Conservation (phyloP, 2,888 invertebrate genomes). For the Sinodicranocentrus sp. region DNA sequence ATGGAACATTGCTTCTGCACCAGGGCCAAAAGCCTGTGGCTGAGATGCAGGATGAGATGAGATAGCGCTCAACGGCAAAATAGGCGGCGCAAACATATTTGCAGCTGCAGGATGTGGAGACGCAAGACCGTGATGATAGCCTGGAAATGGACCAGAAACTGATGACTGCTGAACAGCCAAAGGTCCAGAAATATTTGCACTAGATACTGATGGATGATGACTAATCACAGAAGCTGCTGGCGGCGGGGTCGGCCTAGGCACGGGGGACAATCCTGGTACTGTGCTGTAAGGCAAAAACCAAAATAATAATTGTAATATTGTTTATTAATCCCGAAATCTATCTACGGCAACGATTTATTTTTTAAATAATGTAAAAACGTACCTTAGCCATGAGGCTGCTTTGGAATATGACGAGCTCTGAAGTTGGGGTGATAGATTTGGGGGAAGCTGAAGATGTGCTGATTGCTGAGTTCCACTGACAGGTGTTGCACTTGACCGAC, state of each 20-base stretch:
- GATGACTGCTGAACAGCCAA: slow-evolving; percentile 63
- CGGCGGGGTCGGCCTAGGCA: slow-evolving; percentile 82
- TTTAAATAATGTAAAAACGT: slow-evolving; percentile 2
- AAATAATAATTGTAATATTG: slow-evolving; percentile 9
- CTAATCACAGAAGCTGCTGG: slow-evolving; percentile 75
- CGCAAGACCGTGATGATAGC: slow-evolving; percentile 51
- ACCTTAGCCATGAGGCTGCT: slow-evolving; percentile 76
- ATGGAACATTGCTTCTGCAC: slow-evolving; percentile 72
- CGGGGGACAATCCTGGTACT: slow-evolving; percentile 78
- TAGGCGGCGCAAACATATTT: slow-evolving; percentile 76
- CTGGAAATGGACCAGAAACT: slow-evolving; percentile 44
- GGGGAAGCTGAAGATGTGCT: slow-evolving; percentile 72
- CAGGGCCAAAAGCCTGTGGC: slow-evolving; percentile 73
- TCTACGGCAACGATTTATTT: not conserved
- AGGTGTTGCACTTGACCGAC: slow-evolving; percentile 85
- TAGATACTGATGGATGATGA: slow-evolving; percentile 32
- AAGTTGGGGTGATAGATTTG: slow-evolving; percentile 75
- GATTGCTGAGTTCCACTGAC: slow-evolving; percentile 79
- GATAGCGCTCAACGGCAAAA: slow-evolving; percentile 75
- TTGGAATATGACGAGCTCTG: slow-evolving; percentile 75
- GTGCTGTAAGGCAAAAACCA: slow-evolving; percentile 57
- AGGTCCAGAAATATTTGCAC: slow-evolving; percentile 51
- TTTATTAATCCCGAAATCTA: too few species aligned
- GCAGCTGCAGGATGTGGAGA: slow-evolving; percentile 47
- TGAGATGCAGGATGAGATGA: slow-evolving; percentile 72